A percentile compares a stretch with the other conserved stretches of the same genome.
These are phyloP conservation scores for Chromis chromis DNA, from an alignment of 2,797 vertebrate genomes.

Conservation along the genomic window DNA sequence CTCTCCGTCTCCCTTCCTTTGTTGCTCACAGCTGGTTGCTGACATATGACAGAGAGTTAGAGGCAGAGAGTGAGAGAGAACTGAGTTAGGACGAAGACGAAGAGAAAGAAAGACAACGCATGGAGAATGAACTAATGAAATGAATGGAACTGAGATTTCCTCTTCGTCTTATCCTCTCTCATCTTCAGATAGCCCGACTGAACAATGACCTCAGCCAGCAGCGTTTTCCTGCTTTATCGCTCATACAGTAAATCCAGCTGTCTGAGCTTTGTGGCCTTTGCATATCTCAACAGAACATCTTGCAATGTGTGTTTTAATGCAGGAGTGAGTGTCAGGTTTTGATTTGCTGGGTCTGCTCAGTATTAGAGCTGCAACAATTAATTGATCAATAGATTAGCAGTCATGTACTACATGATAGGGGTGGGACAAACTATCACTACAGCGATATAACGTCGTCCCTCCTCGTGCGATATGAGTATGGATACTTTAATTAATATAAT, in stretches of 20 bases:
- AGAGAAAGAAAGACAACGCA: conserved; percentile 6
- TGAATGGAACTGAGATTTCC: conserved; percentile 36
- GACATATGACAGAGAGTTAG: conserved; percentile 48
- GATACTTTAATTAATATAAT: no score
- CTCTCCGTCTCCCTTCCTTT: conserved; percentile 55
- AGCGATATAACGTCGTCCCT: no score
- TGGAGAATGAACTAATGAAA: conserved; percentile 25
- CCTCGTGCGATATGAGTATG: no score
- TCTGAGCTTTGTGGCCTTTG: conserved; percentile 3
- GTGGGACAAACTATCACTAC: no score
- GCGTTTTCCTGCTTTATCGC: conserved; percentile 8
- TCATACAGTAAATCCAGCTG: conserved; percentile 35
- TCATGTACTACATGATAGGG: no score
- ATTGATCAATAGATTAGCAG: no score
- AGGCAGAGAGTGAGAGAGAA: neutral
- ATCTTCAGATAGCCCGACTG: conserved; percentile 21
- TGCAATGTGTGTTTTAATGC: conserved; percentile 9
- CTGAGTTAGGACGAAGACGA: conserved; percentile 20
- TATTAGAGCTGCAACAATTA: no score
- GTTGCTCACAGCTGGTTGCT: conserved; percentile 61
- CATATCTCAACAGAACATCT: conserved; percentile 28
- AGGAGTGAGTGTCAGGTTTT: neutral
- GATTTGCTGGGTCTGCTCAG: neutral
- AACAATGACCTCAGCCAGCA: neutral
- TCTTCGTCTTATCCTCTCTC: conserved; percentile 12